Percentiles rank a stretch among this genome's conserved stretches.
Evolutionary conservation across 2,797 vertebrate genomes (phyloP).

Genomic region (Sandelia bainsii): DNA sequence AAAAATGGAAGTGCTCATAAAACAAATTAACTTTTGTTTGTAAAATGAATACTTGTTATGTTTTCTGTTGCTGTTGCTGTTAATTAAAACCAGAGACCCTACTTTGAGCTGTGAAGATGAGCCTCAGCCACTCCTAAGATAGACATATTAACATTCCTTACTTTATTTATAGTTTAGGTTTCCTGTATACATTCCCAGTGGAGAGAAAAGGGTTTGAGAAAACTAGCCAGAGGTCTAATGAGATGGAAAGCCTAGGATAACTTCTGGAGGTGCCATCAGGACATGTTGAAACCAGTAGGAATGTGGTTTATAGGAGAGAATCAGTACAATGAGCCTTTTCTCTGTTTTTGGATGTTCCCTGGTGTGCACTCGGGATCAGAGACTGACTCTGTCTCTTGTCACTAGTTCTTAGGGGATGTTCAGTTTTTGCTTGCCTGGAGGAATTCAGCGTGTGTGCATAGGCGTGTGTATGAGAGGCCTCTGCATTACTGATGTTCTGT

Average conservation of each 20-base stretch:
- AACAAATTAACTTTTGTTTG: slow-evolving; percentile 14
- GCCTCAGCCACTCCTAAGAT: slow-evolving; percentile 59
- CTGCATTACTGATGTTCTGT: slow-evolving; percentile 33
- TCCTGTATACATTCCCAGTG: slow-evolving; percentile 73
- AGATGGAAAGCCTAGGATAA: slow-evolving; percentile 42
- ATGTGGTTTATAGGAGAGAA: slow-evolving; percentile 16
- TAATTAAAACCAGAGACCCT: slow-evolving; percentile 65
- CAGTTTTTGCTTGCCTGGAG: slow-evolving; percentile 23
- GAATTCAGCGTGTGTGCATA: slow-evolving; percentile 34
- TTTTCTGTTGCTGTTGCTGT: slow-evolving; percentile 22
- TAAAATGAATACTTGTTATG: slow-evolving; percentile 32
- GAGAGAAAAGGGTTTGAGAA: slow-evolving; percentile 47
- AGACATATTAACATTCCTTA: slow-evolving; percentile 66
- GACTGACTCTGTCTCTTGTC: slow-evolving; percentile 31
- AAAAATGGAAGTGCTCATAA: slow-evolving; percentile 10
- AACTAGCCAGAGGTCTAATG: slow-evolving; percentile 36
- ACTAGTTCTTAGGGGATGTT: slow-evolving; percentile 31
- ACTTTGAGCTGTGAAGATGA: slow-evolving; percentile 43
- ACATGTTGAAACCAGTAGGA: slow-evolving; percentile 53
- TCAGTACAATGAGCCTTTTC: slow-evolving; percentile 64
- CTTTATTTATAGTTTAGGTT: slow-evolving; percentile 75
- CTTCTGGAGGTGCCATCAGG: slow-evolving; percentile 69
- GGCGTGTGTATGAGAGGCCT: slow-evolving; percentile 16
- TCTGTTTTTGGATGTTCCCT: slow-evolving; percentile 56
- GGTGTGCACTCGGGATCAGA: slow-evolving; percentile 37